Conservation (phyloP, 2,113 vertebrate species). For the Leucosticte australis region DNA sequence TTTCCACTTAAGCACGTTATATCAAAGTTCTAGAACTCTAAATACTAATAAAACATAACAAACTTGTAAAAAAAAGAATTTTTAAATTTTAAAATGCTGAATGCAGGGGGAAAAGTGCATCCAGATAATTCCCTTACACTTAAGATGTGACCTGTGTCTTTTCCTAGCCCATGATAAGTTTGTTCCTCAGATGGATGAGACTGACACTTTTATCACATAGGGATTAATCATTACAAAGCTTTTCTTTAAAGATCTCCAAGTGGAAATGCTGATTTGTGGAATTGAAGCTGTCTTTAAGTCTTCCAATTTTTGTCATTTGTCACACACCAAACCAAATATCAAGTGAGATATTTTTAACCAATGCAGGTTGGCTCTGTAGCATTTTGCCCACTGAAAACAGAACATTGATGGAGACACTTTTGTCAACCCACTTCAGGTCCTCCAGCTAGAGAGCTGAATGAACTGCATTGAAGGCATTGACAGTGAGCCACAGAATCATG, state of each 20-base stretch:
- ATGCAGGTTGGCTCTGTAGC: not conserved
- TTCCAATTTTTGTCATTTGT: not conserved
- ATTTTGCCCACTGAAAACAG: not conserved
- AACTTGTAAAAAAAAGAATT: accelerated
- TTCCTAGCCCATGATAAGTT: not conserved
- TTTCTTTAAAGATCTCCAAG: not conserved
- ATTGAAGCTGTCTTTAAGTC: not conserved
- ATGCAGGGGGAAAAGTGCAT: not conserved
- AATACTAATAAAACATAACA: not conserved
- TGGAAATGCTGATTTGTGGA: not conserved
- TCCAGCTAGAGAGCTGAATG: not conserved
- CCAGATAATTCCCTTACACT: not conserved
- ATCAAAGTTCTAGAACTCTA: not conserved
- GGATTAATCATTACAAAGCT: not conserved
- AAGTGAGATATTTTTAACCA: not conserved
- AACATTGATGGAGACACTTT: not conserved
- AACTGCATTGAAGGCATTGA: not conserved
- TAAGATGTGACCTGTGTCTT: not conserved
- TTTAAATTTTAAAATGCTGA: not conserved
- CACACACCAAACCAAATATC: not conserved
- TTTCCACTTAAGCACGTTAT: not conserved
- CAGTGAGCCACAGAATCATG: accelerated
- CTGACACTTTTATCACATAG: not conserved
- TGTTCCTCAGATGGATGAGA: not conserved
- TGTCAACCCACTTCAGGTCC: not conserved